Evolutionary conservation across 2,113 vertebrate species (phyloP), one percentile per base, ranked within the genome.

Genomic region (Macquaria australasica): DNA sequence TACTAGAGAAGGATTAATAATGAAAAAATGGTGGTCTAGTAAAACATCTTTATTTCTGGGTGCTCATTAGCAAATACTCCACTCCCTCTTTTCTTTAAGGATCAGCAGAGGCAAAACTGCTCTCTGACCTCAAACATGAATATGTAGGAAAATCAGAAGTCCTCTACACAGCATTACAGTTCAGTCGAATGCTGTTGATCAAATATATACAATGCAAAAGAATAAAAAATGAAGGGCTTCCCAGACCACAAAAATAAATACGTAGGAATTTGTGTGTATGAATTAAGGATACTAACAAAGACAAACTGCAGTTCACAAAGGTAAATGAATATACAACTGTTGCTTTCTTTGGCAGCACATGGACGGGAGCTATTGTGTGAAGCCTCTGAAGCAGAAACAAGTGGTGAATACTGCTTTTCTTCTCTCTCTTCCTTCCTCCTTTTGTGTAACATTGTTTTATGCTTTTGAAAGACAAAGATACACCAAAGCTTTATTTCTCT

Each of bases 371-470:
- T 99, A 97, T 95, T 99, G 97, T 0, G 97, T 98, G 90, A 99
- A 99, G 93, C 98, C 98, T 80, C 95, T 99, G 92, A 99, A 99
- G 93, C 98, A 99, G 96, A 99, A 99, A 86, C 98, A 99, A 96
- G 98, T 99, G 94, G 98, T 99, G 86, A 98, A 94, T 94, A 20
- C 37, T 18, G 20, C n/a, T 80, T 45, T 77, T 72, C 43, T 48
- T 73, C 10, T 43, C 58, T 86, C 21, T 50, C 73, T 51, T 82
- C 51, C 41, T 82, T 84, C 20, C 16, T 58, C 23, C 74, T 53
- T 79, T 84, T 78, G 48, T 89, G 60, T 64, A 43, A 39, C 25
- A 1, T 23, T 58, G 43, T 73, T 48, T 79, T 72, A 48, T 34
- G 55, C 15, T 67, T 87, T 67, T 55, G 7, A 89, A 73, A 66